Evolutionary conservation across 2,888 invertebrate species (phyloP).

Genomic region (Epirrhoe tristata): DNA sequence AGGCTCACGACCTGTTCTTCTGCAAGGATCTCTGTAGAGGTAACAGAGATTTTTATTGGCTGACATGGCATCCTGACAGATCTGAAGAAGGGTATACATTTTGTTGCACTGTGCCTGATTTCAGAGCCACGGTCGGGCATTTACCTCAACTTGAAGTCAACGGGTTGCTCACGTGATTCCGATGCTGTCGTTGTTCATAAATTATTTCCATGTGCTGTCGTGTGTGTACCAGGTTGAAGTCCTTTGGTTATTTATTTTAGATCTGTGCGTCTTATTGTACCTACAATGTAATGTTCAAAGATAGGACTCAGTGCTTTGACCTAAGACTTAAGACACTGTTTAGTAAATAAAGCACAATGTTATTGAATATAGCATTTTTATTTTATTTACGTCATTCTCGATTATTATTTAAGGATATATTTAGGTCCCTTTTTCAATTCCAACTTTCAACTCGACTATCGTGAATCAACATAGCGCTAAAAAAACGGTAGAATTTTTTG

Average conservation of each 20-base stretch:
- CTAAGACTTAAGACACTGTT: conserved; percentile 14
- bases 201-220: conserved; percentile 21
- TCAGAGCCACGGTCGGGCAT: conserved; percentile 76
- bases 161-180: conserved; percentile 61
- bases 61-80: conserved; percentile 82
- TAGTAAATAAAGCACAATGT: conserved; percentile 8
- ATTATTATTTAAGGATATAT: not conserved
- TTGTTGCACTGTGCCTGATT: conserved; percentile 85
- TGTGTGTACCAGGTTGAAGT: conserved; percentile 37
- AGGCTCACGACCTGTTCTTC: conserved; percentile 68
- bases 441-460: too few relatives aligned
- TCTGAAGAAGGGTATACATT: conserved; percentile 83
- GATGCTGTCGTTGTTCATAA: conserved; percentile 2
- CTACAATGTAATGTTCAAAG: conserved; percentile 21
- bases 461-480: too few relatives aligned
- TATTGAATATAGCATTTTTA: not conserved
- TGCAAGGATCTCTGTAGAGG: conserved; percentile 80
- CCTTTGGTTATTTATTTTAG: conserved; percentile 37
- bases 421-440: too few relatives aligned
- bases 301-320: conserved; percentile 30
- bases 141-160: conserved; percentile 82
- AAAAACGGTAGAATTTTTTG: too few relatives aligned
- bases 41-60: conserved; percentile 83
- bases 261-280: conserved; percentile 17
- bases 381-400: not conserved